phyloP scores from a whole-genome alignment of 2,113 vertebrate species.

The Dendrocopos noguchii region DNA sequence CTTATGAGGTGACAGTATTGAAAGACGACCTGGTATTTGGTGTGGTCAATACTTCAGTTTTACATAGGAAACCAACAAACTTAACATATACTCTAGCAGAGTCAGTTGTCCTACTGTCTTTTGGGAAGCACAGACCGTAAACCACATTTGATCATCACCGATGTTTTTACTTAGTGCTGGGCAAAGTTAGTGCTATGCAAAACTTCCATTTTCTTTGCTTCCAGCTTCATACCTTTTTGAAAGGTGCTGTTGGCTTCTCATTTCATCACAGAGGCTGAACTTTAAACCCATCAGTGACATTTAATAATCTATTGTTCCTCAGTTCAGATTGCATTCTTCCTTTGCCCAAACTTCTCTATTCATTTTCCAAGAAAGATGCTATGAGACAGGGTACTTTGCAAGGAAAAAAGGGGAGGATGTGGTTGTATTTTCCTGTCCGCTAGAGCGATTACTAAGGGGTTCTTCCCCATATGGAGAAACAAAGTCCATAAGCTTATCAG shows the following conservation, averaged over 20 bases:
- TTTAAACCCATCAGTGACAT: neutral
- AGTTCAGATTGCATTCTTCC: neutral
- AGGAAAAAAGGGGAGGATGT: neutral
- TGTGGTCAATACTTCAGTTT: neutral
- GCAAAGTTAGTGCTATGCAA: neutral
- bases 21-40: neutral
- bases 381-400: neutral
- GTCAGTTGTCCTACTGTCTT: neutral
- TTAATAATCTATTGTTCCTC: neutral
- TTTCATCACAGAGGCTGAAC: neutral
- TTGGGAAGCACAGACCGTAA: neutral
- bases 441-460: neutral
- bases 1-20: neutral
- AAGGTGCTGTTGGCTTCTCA: neutral
- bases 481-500: neutral
- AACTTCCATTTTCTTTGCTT: neutral
- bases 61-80: neutral
- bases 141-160: fast-evolving
- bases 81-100: neutral
- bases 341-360: neutral
- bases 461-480: neutral
- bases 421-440: neutral
- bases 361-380: neutral
- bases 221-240: neutral
- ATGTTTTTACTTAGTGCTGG: neutral